Conservation (phyloP, 2,888 invertebrate genomes). For the Hedya salicella region DNA sequence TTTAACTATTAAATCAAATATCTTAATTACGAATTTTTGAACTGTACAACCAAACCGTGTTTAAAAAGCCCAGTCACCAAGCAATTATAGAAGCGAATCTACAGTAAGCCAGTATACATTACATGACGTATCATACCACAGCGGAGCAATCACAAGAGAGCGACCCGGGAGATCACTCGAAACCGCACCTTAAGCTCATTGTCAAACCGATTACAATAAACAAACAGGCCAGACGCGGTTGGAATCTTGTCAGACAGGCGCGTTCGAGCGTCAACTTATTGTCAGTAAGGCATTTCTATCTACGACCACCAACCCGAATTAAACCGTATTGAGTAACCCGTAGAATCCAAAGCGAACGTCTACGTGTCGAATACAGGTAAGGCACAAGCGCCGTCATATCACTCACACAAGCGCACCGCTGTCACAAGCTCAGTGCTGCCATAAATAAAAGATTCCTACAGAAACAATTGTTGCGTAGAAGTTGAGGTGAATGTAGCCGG, state of each 20-base stretch:
- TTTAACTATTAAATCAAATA: not conserved
- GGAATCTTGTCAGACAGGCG: conserved; percentile 86
- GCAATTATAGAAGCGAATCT: conserved; percentile 83
- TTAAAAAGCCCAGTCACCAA: conserved; percentile 75
- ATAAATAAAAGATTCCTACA: conserved; percentile 85
- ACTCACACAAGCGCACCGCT: conserved; percentile 69
- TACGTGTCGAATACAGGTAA: conserved; percentile 69
- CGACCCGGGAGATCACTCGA: conserved; percentile 80
- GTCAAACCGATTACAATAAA: conserved; percentile 86
- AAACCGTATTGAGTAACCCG: conserved; percentile 54
- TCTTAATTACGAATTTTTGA: conserved; percentile 38
- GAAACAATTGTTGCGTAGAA: conserved; percentile 85
- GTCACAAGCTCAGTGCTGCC: conserved; percentile 64
- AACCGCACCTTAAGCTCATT: conserved; percentile 86
- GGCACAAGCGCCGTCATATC: conserved; percentile 78
- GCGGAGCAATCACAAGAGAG: conserved; percentile 78
- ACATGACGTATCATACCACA: conserved; percentile 82
- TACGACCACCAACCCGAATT: conserved; percentile 52
- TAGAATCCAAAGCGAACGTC: conserved; percentile 6
- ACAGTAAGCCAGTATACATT: conserved; percentile 80
- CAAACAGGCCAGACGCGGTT: conserved; percentile 85
- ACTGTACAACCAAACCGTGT: conserved; percentile 47
- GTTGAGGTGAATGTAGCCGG: conserved; percentile 80
- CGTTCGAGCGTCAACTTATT: conserved; percentile 85
- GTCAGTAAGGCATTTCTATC: conserved; percentile 83